Evolutionary conservation across 2,888 invertebrate species (phyloP).

Genomic region (Ophion slaviceki): DNA sequence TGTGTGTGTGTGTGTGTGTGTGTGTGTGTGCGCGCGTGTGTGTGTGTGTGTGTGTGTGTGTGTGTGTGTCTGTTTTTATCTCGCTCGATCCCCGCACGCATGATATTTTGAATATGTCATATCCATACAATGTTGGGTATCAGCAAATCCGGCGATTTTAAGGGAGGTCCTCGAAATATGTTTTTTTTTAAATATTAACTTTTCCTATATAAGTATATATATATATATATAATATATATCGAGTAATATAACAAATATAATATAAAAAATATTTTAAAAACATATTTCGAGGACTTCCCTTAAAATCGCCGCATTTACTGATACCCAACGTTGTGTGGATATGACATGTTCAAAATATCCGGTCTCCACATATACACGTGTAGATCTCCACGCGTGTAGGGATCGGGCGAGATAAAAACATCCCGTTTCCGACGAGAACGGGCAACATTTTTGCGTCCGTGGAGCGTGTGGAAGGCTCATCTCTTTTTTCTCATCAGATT

Average conservation of each 20-base stretch:
- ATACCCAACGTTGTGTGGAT: background rate
- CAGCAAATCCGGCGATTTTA: too few relatives aligned
- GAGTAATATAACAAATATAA: too few relatives aligned
- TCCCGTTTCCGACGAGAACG: slow-evolving; percentile 60
- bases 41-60: too few relatives aligned
- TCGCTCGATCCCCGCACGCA: slow-evolving; percentile 37
- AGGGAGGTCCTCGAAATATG: too few relatives aligned
- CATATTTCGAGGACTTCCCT: too few relatives aligned
- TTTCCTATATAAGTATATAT: too few relatives aligned
- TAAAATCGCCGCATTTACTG: too few relatives aligned
- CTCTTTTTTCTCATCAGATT: slow-evolving; percentile 43
- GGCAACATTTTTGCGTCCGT: slow-evolving; percentile 61
- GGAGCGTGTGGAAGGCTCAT: slow-evolving; percentile 57
- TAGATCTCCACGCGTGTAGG: background rate
- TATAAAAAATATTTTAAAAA: too few relatives aligned
- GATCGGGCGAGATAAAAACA: slow-evolving; percentile 63
- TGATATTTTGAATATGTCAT: background rate
- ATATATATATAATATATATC: too few relatives aligned
- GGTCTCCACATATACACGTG: background rate
- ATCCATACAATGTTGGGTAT: background rate
- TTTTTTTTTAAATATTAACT: too few relatives aligned
- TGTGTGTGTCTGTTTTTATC: slow-evolving; percentile 68
- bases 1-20: too few relatives aligned
- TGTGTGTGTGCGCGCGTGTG: too few relatives aligned
- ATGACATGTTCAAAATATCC: background rate